Conservation (phyloP, 1,140 invertebrate species). For the Aricia agestis region DNA sequence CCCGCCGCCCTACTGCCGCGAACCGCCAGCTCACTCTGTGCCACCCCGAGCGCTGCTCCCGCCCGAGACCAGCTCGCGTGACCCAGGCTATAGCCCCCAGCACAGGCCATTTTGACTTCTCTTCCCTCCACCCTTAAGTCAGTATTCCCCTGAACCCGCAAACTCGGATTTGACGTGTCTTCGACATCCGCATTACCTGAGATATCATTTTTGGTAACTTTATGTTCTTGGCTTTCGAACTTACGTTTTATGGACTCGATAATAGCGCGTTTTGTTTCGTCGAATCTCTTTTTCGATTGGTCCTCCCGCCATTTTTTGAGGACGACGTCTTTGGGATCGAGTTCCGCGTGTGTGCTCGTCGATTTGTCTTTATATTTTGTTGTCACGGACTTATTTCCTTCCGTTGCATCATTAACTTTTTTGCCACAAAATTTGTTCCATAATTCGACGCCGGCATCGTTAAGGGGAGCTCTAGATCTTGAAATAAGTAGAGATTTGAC, state of each 20-base stretch:
- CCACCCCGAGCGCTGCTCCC: constrained; percentile 65
- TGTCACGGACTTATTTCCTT: constrained; percentile 15
- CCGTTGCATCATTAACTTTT: background rate
- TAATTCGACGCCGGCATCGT: constrained; percentile 40
- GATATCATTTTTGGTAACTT: constrained; percentile 44
- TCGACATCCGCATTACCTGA: constrained; percentile 61
- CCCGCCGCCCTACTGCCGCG: constrained; percentile 60
- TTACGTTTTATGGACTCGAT: constrained; percentile 68
- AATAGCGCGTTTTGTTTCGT: constrained; percentile 56
- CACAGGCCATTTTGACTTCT: constrained; percentile 39
- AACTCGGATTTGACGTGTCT: constrained; percentile 68
- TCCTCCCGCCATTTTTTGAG: constrained; percentile 60
- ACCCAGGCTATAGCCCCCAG: constrained; percentile 45
- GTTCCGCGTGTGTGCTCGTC: constrained; percentile 29
- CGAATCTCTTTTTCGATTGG: constrained; percentile 51
- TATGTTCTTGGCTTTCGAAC: constrained; percentile 42
- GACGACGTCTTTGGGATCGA: constrained; percentile 41
- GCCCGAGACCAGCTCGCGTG: constrained; percentile 65
- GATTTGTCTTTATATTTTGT: constrained; percentile 33
- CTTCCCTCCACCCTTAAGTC: constrained; percentile 29
- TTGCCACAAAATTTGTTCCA: constrained; percentile 43
- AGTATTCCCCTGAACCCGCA: constrained; percentile 37
- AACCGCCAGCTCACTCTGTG: constrained; percentile 59
- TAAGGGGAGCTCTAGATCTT: constrained; percentile 55
- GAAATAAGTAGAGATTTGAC: constrained; percentile 38